Conservation (phyloP, 2,113 vertebrate genomes). For the Thamnophis sirtalis region DNA sequence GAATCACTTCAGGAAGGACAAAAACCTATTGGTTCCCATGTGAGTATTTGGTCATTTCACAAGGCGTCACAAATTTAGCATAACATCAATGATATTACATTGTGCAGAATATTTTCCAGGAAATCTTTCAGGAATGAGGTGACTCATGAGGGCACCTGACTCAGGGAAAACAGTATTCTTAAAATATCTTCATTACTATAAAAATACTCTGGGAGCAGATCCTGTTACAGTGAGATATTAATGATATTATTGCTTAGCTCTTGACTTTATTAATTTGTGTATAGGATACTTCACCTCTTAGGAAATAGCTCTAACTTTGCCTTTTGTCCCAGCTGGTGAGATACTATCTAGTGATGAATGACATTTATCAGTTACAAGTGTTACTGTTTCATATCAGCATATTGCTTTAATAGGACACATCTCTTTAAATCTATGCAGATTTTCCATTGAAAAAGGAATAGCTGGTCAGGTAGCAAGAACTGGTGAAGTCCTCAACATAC, state of each 20-base stretch:
- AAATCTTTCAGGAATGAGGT: not conserved
- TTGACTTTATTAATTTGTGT: not conserved
- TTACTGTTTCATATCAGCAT: not conserved
- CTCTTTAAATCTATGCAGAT: slow-evolving; percentile 69
- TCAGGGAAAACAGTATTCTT: not conserved
- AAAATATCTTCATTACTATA: not conserved
- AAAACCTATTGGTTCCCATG: not conserved
- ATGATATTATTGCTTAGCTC: not conserved
- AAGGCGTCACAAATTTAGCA: not conserved
- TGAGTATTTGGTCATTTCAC: not conserved
- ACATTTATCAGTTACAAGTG: not conserved
- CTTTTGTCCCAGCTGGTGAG: not conserved
- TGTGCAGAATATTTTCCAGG: not conserved
- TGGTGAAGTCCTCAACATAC: slow-evolving; percentile 97
- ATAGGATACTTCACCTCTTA: not conserved
- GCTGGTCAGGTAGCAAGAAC: slow-evolving; percentile 96
- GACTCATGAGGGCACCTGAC: not conserved
- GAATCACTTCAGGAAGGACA: not conserved
- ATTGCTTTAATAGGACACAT: slow-evolving; percentile 17
- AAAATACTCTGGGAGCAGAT: not conserved
- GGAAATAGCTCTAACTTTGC: not conserved
- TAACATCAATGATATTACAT: not conserved
- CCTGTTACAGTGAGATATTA: not conserved
- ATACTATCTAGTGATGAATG: not conserved
- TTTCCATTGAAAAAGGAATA: slow-evolving; percentile 99